Evolutionary conservation across 2,888 invertebrate species (phyloP).

Genomic region (Drosophila melanosoma): DNA sequence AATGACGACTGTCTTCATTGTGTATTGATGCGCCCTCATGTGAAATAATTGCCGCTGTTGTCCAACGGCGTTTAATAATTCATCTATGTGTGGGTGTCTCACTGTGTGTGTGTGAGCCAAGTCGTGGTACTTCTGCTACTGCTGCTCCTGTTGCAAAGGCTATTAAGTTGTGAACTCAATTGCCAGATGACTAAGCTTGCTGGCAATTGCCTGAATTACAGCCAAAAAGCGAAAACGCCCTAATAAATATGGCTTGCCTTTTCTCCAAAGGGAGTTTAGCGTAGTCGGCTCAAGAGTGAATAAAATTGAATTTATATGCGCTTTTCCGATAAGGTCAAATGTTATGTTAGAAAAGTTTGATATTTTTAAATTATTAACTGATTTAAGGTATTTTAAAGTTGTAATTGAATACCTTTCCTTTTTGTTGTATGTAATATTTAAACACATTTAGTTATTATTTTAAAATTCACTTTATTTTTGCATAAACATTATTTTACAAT

Average conservation of each 20-base stretch:
- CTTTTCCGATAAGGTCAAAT: conserved; percentile 1
- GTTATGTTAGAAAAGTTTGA: neutral
- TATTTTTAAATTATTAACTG: neutral
- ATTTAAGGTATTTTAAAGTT: neutral
- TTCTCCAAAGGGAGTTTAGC: conserved; percentile 1
- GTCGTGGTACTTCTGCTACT: conserved; percentile 27
- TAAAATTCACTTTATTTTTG: conserved; percentile 67
- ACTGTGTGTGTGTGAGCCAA: conserved; percentile 24
- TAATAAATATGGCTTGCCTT: neutral
- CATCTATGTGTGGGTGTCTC: conserved; percentile 38
- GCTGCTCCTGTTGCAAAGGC: conserved; percentile 35
- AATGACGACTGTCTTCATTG: conserved; percentile 46
- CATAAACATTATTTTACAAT: conserved; percentile 66
- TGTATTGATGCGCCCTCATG: conserved; percentile 74
- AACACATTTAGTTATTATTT: conserved; percentile 18
- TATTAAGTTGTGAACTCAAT: conserved; percentile 63
- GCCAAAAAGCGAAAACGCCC: conserved; percentile 17
- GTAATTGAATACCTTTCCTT: neutral
- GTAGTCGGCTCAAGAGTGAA: conserved; percentile 1
- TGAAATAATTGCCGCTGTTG: conserved; percentile 77
- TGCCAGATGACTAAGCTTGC: conserved; percentile 44
- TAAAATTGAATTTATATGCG: neutral
- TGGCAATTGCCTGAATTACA: conserved; percentile 22
- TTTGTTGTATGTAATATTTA: neutral
- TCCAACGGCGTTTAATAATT: conserved; percentile 74